Evolutionary conservation across 2,797 vertebrate genomes (phyloP).

Genomic region (Halcyon leucocephala): DNA sequence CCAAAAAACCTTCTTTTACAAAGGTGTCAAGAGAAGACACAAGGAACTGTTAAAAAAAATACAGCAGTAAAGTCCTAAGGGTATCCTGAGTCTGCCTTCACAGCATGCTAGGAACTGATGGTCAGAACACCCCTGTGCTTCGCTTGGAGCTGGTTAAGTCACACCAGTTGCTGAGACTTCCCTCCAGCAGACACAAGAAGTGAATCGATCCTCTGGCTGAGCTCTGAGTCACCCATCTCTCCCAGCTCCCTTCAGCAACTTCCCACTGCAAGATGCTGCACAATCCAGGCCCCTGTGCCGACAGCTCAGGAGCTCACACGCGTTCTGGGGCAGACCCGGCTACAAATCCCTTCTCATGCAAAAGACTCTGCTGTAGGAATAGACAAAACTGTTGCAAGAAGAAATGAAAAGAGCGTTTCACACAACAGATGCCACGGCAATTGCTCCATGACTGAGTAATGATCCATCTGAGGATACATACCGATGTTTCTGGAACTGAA

Average conservation of each 20-base stretch:
- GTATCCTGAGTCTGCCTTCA: rapidly evolving
- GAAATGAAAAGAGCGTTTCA: neutral
- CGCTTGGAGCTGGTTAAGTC: neutral
- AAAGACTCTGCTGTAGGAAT: neutral
- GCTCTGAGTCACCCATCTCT: neutral
- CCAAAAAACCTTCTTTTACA: neutral
- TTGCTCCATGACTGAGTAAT: neutral
- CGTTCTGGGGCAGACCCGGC: neutral
- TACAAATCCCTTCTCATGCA: neutral
- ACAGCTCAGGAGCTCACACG: neutral
- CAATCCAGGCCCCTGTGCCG: neutral
- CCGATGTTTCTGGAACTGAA: neutral
- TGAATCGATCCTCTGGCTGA: neutral
- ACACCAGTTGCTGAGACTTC: neutral
- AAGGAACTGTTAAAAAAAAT: neutral
- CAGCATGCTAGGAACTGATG: neutral
- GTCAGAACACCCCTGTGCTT: neutral
- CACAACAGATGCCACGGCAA: neutral
- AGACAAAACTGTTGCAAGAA: neutral
- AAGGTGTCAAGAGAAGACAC: neutral
- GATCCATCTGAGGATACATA: neutral
- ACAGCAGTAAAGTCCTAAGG: neutral
- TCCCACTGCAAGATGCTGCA: neutral
- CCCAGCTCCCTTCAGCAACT: neutral
- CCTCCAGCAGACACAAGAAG: neutral